phyloP scores from a whole-genome alignment of 2,113 vertebrate species.

The Agapornis roseicollis region DNA sequence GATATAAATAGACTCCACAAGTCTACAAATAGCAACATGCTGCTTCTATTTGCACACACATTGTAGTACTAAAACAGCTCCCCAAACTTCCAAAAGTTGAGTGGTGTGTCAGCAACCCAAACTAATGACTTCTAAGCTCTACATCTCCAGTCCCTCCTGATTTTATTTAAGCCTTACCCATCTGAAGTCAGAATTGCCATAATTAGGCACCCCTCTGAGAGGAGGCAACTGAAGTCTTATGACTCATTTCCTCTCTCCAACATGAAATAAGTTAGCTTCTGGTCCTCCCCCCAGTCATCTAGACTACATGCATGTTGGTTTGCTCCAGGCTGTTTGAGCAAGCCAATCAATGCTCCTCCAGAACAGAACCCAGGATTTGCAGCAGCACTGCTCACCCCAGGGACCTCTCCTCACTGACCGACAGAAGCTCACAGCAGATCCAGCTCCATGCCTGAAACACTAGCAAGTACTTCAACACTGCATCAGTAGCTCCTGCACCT shows the following conservation, averaged over 20 bases:
- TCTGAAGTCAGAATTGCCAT: neutral
- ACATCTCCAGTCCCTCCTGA: neutral
- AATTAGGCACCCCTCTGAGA: neutral
- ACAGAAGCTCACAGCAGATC: neutral
- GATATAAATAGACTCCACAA: neutral
- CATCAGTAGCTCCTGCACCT: neutral
- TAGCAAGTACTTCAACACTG: neutral
- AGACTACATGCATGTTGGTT: fast-evolving
- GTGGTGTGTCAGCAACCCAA: neutral
- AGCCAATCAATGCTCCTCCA: neutral
- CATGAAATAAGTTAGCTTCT: neutral
- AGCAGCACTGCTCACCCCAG: neutral
- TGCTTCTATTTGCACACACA: neutral
- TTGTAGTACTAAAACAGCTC: neutral
- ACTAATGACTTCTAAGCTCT: neutral
- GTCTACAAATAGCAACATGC: neutral
- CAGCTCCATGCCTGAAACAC: fast-evolving
- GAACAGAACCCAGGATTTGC: neutral
- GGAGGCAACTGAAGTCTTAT: neutral
- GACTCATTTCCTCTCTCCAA: neutral
- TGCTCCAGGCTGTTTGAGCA: fast-evolving
- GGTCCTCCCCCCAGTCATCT: neutral
- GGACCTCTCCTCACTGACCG: neutral
- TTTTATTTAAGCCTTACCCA: neutral
- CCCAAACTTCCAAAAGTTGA: neutral